phyloP scores from a whole-genome alignment of 2,888 invertebrate species.

The Cryptus armator region DNA sequence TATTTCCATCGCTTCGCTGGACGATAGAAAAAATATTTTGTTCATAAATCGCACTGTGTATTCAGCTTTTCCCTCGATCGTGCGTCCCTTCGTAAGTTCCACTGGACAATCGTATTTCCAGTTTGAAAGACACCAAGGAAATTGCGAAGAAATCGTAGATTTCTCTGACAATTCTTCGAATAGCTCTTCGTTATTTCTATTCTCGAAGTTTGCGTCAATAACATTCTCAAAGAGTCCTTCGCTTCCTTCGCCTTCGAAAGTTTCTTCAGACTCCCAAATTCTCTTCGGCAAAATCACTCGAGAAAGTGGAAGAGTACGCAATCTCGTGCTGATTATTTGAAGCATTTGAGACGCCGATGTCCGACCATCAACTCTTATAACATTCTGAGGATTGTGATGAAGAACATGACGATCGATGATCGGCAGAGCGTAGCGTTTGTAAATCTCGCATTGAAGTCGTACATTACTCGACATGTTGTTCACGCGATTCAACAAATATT shows the following conservation, averaged over 20 bases:
- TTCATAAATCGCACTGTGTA: constrained; percentile 88
- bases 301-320: constrained; percentile 83
- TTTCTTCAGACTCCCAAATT: constrained; percentile 72
- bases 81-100: constrained; percentile 87
- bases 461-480: constrained; percentile 85
- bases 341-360: constrained; percentile 86
- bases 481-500: constrained; percentile 86
- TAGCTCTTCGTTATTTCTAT: constrained; percentile 78
- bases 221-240: constrained; percentile 57
- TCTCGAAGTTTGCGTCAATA: constrained; percentile 68
- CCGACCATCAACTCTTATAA: constrained; percentile 88
- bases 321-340: constrained; percentile 85
- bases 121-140: constrained; percentile 86
- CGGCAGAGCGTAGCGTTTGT: constrained; percentile 84
- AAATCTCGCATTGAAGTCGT: constrained; percentile 86
- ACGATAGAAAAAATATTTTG: constrained; percentile 88
- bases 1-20: constrained; percentile 85
- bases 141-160: constrained; percentile 79
- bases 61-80: constrained; percentile 86
- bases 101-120: constrained; percentile 89
- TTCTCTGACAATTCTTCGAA: constrained; percentile 79
- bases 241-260: constrained; percentile 51
- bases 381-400: constrained; percentile 86
- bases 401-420: constrained; percentile 86
- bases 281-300: constrained; percentile 81